Conservation (phyloP, 2,797 vertebrate species). For the Enteromius paludinosus region DNA sequence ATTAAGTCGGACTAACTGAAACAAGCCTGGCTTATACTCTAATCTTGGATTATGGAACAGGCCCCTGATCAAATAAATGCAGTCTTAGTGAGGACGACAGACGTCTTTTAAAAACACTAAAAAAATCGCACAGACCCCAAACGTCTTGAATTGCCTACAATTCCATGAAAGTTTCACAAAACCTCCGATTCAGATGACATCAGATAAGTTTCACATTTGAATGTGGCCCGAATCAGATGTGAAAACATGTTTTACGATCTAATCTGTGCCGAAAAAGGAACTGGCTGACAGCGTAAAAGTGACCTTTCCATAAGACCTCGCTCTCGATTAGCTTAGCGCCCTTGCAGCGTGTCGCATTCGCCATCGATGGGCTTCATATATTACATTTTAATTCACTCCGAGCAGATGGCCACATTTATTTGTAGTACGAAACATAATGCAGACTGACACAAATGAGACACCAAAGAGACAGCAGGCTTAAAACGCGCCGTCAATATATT, state of each 20-base stretch:
- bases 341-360: constrained; percentile 38
- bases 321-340: constrained; percentile 52
- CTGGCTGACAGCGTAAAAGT: constrained; percentile 1
- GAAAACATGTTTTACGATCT: neutral
- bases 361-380: constrained; percentile 16
- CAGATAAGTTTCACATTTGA: neutral
- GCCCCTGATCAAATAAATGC: neutral
- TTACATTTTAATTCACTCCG: constrained; percentile 39
- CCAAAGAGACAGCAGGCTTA: constrained; percentile 41
- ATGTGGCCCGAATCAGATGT: neutral
- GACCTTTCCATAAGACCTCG: constrained; percentile 29
- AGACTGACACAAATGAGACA: constrained; percentile 42
- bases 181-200: neutral
- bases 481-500: constrained; percentile 30
- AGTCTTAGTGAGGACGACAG: too few species aligned
- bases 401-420: constrained; percentile 57
- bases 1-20: too few species aligned
- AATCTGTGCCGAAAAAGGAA: neutral
- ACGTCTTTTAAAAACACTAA: neutral
- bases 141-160: neutral
- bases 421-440: constrained; percentile 29
- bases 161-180: too few species aligned
- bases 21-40: too few species aligned
- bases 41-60: too few species aligned
- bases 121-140: neutral